phyloP scores from a whole-genome alignment of 2,888 invertebrate species.

The Adineta ricciae region DNA sequence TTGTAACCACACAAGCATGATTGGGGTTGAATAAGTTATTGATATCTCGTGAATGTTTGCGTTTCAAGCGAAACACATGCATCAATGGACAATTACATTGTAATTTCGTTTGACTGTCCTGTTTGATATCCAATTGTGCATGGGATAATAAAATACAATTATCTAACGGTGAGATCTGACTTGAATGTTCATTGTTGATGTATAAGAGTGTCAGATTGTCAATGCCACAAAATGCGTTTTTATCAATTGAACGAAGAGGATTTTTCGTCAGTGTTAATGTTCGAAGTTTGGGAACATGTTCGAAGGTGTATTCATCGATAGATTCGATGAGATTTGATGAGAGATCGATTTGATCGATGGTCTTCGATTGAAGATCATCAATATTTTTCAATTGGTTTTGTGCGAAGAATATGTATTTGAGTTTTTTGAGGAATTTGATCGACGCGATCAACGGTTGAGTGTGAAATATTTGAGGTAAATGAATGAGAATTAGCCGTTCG shows the following conservation, averaged over 20 bases:
- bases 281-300: background rate
- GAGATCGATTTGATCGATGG: background rate
- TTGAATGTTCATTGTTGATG: background rate
- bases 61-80: background rate
- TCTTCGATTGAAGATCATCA: background rate
- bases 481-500: background rate
- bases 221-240: background rate
- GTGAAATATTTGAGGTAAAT: background rate
- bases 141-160: background rate
- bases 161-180: background rate
- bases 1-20: background rate
- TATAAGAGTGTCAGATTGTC: background rate
- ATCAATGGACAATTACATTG: background rate
- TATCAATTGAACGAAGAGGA: background rate
- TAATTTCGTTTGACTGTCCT: background rate
- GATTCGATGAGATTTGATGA: background rate
- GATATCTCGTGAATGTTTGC: background rate
- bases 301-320: constrained; percentile 14
- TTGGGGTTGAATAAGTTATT: background rate
- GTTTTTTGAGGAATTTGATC: background rate
- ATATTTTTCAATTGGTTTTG: background rate
- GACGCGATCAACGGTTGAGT: background rate
- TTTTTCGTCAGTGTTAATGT: background rate
- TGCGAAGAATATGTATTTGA: background rate
- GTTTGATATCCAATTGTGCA: background rate